Conservation (phyloP, 2,797 vertebrate genomes). For the Pelodytes ibericus region DNA sequence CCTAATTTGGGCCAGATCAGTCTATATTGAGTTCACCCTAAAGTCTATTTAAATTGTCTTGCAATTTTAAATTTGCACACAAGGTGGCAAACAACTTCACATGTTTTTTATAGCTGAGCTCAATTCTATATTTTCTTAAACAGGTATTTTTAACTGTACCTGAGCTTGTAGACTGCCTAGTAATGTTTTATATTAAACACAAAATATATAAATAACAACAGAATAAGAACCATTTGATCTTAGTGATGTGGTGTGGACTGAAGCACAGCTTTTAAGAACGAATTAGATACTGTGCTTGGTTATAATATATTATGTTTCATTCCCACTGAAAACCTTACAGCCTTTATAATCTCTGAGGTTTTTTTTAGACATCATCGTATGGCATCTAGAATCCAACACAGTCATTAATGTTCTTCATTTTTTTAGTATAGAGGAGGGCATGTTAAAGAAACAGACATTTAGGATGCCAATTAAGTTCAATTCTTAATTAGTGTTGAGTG, state of each 20-base stretch:
- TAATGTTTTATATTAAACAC: background rate
- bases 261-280: background rate
- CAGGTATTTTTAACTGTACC: background rate
- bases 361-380: background rate
- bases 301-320: background rate
- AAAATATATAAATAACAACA: background rate
- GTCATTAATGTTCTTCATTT: background rate
- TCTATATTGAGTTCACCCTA: no score
- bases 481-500: no score
- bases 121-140: background rate
- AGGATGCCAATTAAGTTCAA: no score
- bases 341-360: background rate
- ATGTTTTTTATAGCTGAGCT: background rate
- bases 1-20: no score
- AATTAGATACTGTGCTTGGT: background rate
- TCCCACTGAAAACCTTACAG: background rate
- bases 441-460: no score
- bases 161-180: background rate
- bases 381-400: background rate
- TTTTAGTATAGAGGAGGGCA: no score
- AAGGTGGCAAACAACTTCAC: constrained; percentile 26
- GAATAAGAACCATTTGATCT: background rate
- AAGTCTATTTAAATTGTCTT: background rate
- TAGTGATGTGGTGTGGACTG: background rate
- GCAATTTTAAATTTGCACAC: constrained; percentile 29